Percentiles rank a stretch among this genome's conserved stretches.
phyloP scores from a whole-genome alignment of 2,797 vertebrate genomes.

The Loriculus beryllinus region DNA sequence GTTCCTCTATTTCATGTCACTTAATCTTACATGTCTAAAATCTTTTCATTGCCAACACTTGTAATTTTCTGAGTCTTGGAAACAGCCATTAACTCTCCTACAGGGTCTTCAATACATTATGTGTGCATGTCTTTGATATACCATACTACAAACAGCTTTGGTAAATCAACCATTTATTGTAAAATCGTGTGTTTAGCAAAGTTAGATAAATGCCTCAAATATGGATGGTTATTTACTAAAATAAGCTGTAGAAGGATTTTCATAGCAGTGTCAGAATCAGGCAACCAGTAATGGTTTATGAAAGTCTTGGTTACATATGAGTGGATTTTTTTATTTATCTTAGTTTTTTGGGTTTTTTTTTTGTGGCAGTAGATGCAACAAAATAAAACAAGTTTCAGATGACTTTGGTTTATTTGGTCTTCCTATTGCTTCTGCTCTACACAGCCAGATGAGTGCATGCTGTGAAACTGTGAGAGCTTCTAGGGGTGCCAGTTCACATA shows the following conservation, averaged over 20 bases:
- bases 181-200: not conserved
- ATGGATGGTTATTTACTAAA: not conserved
- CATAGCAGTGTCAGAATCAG: not conserved
- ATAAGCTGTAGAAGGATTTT: not conserved
- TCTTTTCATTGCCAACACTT: not conserved
- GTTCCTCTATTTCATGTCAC: not conserved
- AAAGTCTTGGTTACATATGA: not conserved
- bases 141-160: not conserved
- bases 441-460: not conserved
- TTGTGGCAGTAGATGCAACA: not conserved
- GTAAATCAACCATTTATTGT: not conserved
- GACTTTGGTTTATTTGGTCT: not conserved
- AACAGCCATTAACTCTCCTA: not conserved
- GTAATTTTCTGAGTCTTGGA: not conserved
- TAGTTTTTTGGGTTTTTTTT: rapidly evolving
- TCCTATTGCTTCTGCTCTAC: not conserved
- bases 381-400: not conserved
- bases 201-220: not conserved
- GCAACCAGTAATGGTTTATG: not conserved
- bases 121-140: not conserved
- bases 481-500: not conserved
- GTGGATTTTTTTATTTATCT: too few species aligned
- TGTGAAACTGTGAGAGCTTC: not conserved
- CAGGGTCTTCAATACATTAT: not conserved
- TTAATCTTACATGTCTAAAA: not conserved